Base-by-base conservation (phyloP, 2,797 vertebrate genomes). In the Anisognathus igniventris region DNA sequence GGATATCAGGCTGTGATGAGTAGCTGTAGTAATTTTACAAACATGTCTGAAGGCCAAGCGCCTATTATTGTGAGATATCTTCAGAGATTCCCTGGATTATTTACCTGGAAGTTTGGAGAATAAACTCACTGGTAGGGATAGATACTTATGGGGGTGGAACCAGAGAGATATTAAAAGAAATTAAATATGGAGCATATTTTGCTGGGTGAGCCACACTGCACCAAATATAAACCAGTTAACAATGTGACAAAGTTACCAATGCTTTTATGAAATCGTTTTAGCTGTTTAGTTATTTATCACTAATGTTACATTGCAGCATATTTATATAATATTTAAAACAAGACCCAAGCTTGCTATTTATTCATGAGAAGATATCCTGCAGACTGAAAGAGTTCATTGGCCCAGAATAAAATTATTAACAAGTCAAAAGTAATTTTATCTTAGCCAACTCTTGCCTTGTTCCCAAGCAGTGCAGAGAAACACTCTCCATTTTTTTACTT, bases 261-360 rank as follows among this genome's bases (percentile, higher is more conserved):
- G 80, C 31, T 90, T 83, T 89, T 61, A 76, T 65, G 58, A 67
- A 86, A 65, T 18, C 82, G 14, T 42, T 78, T 54, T 61, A 67
- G 47, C 58, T 74, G 60, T 88, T 96, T 27, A 85, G 89, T 94
- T 89, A 93, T 93, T 95, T 65, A 91, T 67, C 57, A 47, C 50
- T 71, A 62, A 94, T 71, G 68, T 88, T 70, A 74, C 64, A 89
- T 31, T 82, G 78, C 48, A 74, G 56, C 27, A 54, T 82, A 66
- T 89, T 91, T 94, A 93, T 93, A 40, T 72, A 91, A 88, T 92
- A 93, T 91, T 91, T 92, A 92, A 93, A 88, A 91, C 86, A 76
- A 85, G 79, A 91, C 40, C 39, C 45, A n/a, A 85, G 64, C 45
- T 45, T 88, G 15, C 71, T 90, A 88, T 87, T 93, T 91, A 92